Base-by-base conservation (phyloP, 2,888 invertebrate species). In the Brenthis ino region DNA sequence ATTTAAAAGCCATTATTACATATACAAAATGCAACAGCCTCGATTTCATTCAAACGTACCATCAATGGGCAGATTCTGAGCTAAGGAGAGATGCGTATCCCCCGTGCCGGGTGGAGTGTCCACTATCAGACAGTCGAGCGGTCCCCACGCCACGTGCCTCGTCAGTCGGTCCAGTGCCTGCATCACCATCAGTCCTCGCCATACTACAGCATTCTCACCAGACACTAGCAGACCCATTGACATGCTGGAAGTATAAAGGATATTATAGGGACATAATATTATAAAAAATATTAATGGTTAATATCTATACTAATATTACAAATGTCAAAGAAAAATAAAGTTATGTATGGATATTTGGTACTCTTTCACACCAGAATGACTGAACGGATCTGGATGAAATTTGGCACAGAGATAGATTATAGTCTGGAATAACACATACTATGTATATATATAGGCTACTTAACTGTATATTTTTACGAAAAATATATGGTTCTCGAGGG, bases 41-140 rank as follows among this genome's bases (percentile, higher is more conserved):
- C 11, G 2, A 43, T 47, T 33, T 6, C 8, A 43, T 43, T 8
- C 37, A 43, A 43, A 43, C 67, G 68, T 69, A 94, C 97, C 98
- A 80, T 96, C 93, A 57, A 99, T 95, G 1, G 97, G 97, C 60
- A 98, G 91, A 87, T 97, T 98, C 87, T 99, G 99, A 55, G 97
- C 94, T 1, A 99, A 93, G 0, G 98, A 98, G 1, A 99, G 93
- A 84, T 98, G 98, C 0, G 98, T 97, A 87, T 99, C 99, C 0
- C 99, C 99, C 0, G 99, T 99, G 48, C 99, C 99, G 0, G 99
- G 99, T 3, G 99, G 99, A 77, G 99, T 98, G 88, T 99, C 99
- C 0, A 99, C 94, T 16, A 99, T 93, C 68, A 99, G 94, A 82
- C 96, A 96, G 91, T 99, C 98, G 64, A 98, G 91, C 0, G 96